Evolutionary conservation across 2,888 invertebrate genomes (phyloP).

Genomic region (Sarcophaga subvicina): DNA sequence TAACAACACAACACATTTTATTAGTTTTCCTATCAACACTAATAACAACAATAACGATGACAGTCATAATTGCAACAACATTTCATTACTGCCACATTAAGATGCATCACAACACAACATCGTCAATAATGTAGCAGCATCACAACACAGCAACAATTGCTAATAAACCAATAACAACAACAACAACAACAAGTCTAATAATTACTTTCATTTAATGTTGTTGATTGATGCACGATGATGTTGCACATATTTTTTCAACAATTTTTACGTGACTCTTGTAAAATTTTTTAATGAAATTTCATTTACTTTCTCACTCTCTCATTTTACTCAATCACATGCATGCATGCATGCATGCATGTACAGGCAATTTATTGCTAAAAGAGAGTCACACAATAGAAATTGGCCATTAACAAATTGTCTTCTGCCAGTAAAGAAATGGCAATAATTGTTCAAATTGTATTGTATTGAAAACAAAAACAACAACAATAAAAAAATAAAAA

Average conservation of each 20-base stretch:
- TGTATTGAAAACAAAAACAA: neutral
- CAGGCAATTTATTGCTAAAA: neutral
- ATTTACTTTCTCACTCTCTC: no score
- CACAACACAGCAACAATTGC: constrained; percentile 28
- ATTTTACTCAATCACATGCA: neutral
- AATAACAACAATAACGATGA: constrained; percentile 34
- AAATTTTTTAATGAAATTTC: neutral
- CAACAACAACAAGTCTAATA: constrained; percentile 42
- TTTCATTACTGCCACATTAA: constrained; percentile 66
- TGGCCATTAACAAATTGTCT: constrained; percentile 34
- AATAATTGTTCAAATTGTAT: neutral
- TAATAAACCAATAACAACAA: neutral
- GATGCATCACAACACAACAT: constrained; percentile 21
- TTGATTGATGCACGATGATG: constrained; percentile 58
- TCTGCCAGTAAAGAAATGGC: neutral
- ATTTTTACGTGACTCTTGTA: constrained; percentile 52
- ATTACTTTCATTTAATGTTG: constrained; percentile 66
- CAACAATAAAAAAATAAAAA: neutral
- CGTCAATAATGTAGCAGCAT: constrained; percentile 2
- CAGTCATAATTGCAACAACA: constrained; percentile 54
- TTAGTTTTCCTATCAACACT: constrained; percentile 23
- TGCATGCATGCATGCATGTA: neutral
- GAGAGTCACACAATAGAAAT: constrained; percentile 12
- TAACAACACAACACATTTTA: constrained; percentile 45
- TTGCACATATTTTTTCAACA: constrained; percentile 25